These are phyloP conservation scores for Paralvinella palmiformis DNA, from an alignment of 1,140 invertebrate species.

Conservation along the genomic window DNA sequence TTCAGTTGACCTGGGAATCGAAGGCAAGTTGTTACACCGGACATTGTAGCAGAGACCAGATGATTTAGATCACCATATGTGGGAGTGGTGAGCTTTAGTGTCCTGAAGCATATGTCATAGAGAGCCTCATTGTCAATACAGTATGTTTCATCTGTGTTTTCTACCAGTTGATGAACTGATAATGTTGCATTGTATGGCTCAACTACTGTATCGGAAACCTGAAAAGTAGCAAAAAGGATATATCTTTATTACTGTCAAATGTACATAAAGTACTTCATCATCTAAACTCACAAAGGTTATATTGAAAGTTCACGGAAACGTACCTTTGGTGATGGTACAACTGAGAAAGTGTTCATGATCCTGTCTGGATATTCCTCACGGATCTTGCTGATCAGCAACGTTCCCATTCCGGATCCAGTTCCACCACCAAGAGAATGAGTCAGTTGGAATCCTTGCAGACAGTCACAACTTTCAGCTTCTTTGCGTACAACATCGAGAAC, in stretches of 20 bases:
- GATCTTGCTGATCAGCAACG: conserved; percentile 33
- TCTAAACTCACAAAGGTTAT: too few species aligned
- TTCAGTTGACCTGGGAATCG: conserved; percentile 59
- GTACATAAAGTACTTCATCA: neutral
- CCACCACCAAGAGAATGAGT: conserved; percentile 54
- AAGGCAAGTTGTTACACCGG: conserved; percentile 71
- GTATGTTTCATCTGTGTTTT: conserved; percentile 72
- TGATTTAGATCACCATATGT: conserved; percentile 57
- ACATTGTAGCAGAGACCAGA: conserved; percentile 68
- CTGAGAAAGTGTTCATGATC: conserved; percentile 80
- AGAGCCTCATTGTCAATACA: conserved; percentile 79
- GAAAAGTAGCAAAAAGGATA: conserved; percentile 28
- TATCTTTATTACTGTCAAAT: too few species aligned
- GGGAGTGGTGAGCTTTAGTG: conserved; percentile 68
- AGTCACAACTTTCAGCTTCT: conserved; percentile 75
- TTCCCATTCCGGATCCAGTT: conserved; percentile 35
- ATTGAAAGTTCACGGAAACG: too few species aligned
- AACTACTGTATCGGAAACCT: conserved; percentile 71
- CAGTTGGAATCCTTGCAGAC: conserved; percentile 54
- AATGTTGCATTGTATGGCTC: conserved; percentile 72
- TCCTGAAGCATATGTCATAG: conserved; percentile 74
- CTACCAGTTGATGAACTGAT: conserved; percentile 65
- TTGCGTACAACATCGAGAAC: conserved; percentile 79
- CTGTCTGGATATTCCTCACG: conserved; percentile 65
- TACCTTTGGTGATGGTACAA: conserved; percentile 81